These are phyloP conservation scores for Drosophila kuntzei DNA, from an alignment of 2,888 invertebrate genomes.

Conservation along the genomic window DNA sequence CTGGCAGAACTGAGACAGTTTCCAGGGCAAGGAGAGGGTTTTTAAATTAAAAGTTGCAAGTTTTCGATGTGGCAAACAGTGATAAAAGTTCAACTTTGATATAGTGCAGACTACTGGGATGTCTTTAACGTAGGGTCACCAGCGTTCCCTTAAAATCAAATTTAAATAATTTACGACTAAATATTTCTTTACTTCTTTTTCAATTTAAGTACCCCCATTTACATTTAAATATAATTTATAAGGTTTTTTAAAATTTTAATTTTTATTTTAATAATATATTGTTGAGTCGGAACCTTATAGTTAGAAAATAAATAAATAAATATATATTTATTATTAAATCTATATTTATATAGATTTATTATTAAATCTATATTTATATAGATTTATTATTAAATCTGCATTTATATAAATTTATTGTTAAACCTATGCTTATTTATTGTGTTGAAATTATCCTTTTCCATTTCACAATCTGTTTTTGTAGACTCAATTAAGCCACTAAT, in stretches of 20 bases:
- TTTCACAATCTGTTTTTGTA: constrained; percentile 18
- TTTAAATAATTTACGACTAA: neutral
- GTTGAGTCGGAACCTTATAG: too few species aligned
- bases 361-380: too few species aligned
- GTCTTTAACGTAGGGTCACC: neutral
- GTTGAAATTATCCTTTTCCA: constrained; percentile 4
- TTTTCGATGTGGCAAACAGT: constrained; percentile 54
- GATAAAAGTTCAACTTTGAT: constrained; percentile 59
- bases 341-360: too few species aligned
- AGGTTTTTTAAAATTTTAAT: too few species aligned
- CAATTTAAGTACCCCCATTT: too few species aligned
- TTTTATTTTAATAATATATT: too few species aligned
- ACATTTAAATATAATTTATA: too few species aligned
- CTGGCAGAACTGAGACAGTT: constrained; percentile 64
- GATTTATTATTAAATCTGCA: too few species aligned
- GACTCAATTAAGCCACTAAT: constrained; percentile 51
- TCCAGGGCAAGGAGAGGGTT: constrained; percentile 21
- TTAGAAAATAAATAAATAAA: too few species aligned
- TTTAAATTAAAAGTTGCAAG: constrained; percentile 70
- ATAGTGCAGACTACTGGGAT: constrained; percentile 14
- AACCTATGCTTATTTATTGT: neutral
- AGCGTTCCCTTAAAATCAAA: neutral
- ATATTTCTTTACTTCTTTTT: neutral
- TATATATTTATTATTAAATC: too few species aligned
- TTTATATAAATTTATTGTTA: too few species aligned